These are phyloP conservation scores for Ceuthmochares aereus DNA, from an alignment of 2,113 vertebrate species.

Conservation along the genomic window DNA sequence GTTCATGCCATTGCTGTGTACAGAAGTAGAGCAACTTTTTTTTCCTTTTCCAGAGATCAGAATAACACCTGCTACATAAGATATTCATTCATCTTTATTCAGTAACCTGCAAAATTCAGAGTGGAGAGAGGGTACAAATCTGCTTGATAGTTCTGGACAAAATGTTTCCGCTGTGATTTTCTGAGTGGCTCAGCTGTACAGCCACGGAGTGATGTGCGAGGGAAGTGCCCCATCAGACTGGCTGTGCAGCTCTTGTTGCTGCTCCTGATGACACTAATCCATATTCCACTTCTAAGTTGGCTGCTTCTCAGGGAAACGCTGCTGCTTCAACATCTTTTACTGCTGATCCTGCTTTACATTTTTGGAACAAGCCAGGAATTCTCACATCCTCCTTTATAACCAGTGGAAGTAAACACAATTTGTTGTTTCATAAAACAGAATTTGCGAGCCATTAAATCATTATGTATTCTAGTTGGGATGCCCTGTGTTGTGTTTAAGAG, in stretches of 20 bases:
- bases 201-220: not conserved
- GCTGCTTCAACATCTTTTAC: constrained; percentile 65
- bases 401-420: constrained; percentile 13
- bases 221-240: constrained; percentile 56
- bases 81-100: constrained; percentile 67
- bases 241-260: constrained; percentile 59
- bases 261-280: constrained; percentile 74
- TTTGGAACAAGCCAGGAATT: constrained; percentile 52
- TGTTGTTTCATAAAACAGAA: not conserved
- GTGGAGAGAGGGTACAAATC: constrained; percentile 37
- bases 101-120: constrained; percentile 43
- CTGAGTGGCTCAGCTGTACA: constrained; percentile 59
- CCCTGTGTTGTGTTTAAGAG: not conserved
- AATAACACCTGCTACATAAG: constrained; percentile 38
- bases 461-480: not conserved
- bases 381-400: constrained; percentile 19
- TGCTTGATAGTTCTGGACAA: constrained; percentile 57
- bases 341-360: constrained; percentile 74
- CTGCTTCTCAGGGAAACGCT: constrained; percentile 68
- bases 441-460: not conserved
- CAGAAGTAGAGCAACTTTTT: not conserved
- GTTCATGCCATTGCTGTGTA: not conserved
- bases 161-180: constrained; percentile 59
- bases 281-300: constrained; percentile 74
- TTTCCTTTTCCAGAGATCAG: not conserved